Evolutionary conservation across 2,888 invertebrate species (phyloP), one percentile per base, ranked within the genome.

Genomic region (Polyommatus iphigenia): DNA sequence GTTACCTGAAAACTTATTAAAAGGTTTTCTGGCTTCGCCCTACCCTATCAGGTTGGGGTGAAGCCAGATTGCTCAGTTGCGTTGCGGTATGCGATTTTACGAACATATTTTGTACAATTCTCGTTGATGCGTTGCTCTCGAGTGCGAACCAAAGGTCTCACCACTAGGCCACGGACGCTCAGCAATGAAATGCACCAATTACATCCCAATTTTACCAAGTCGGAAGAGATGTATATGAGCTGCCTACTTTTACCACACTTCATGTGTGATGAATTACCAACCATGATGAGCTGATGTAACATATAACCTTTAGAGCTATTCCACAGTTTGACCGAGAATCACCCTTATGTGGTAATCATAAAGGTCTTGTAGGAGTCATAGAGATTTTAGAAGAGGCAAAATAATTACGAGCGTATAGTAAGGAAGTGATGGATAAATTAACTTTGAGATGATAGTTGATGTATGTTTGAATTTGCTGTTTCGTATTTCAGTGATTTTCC

Each of bases 391-490:
- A 15, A 15, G 50, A 54, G 54, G 54, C 18, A 54, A 54, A 54
- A 54, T 54, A 18, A 54, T 54, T 0, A 18, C 18, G 54, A 54
- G 5, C 54, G 54, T 54, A 18, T 4, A 4, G 20, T 10, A 24
- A 24, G 62, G 62, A 24, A 62, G 62, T 24, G 62, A 62, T 24
- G 13, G 62, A 62, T 24, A 13, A 62, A 62, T 62, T 62, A 62
- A 24, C 62, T 62, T 20, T 24, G 62, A 62, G 24, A 62, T 62
- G 10, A 62, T 59, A 62, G 62, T 62, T 24, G 62, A 62, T 62
- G 62, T 24, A 24, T 24, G 13, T 62, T 13, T 62, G 3, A 59
- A 57, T 59, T 59, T 20, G 59, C 10, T 59, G 59, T 10, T 59
- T 59, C 20, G 59, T 15, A 57, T 6, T n/a, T 18, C n/a, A 57